phyloP scores from a whole-genome alignment of 1,140 invertebrate species.

The Steinernema khuongi region DNA sequence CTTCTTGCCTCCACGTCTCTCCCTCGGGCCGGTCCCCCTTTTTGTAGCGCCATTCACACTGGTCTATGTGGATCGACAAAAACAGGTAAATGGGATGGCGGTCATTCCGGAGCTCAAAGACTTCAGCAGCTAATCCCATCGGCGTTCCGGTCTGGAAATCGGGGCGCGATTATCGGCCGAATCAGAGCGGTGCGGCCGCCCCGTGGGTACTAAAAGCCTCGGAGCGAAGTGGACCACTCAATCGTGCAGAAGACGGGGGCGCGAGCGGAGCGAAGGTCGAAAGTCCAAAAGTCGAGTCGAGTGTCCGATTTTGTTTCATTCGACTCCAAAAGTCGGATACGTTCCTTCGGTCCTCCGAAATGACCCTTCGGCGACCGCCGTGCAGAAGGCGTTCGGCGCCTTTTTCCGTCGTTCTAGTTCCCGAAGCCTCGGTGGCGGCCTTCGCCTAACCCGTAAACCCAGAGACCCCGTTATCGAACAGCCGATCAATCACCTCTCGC shows the following conservation, averaged over 20 bases:
- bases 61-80: not conserved
- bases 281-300: too few species aligned
- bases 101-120: not conserved
- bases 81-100: constrained; percentile 7
- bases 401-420: not conserved
- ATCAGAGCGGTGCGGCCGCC: constrained; percentile 2
- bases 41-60: not conserved
- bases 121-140: not conserved
- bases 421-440: not conserved
- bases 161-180: constrained; percentile 2
- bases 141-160: not conserved
- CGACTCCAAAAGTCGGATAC: too few species aligned
- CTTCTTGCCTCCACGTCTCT: too few species aligned
- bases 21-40: not conserved
- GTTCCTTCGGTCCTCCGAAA: too few species aligned
- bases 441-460: not conserved
- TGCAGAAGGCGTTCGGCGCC: not conserved
- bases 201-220: constrained; percentile 11
- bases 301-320: too few species aligned
- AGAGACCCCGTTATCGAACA: constrained; percentile 12
- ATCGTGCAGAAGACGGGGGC: too few species aligned
- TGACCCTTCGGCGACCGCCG: too few species aligned
- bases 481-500: constrained; percentile 8
- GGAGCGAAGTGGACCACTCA: not conserved
- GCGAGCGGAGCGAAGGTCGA: too few species aligned